These are phyloP conservation scores for Bubo scandiacus DNA, from an alignment of 2,113 vertebrate genomes.

Conservation along the genomic window DNA sequence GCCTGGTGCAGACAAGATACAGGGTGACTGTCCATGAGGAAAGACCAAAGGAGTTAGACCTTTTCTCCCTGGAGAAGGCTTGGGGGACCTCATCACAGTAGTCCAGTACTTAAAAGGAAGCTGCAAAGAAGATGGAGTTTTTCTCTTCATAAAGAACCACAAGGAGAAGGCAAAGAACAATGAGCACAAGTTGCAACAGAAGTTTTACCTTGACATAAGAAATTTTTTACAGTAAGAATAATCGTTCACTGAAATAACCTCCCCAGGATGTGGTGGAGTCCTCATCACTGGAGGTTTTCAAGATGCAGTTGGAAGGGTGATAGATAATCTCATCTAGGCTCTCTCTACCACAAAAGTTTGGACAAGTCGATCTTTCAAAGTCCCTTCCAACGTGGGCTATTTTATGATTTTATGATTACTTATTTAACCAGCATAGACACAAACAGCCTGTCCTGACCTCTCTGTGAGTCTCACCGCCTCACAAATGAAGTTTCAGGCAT, in stretches of 20 bases:
- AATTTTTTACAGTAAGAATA: not conserved
- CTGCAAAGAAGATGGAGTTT: not conserved
- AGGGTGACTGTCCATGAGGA: not conserved
- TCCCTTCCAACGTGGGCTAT: not conserved
- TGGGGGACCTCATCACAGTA: not conserved
- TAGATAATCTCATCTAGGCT: not conserved
- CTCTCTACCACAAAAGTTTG: not conserved
- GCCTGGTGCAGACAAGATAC: not conserved
- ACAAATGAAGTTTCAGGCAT: not conserved
- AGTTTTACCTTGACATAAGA: not conserved
- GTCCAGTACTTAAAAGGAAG: not conserved
- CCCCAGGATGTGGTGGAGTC: fast-evolving
- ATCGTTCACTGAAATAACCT: not conserved
- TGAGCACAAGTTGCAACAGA: not conserved
- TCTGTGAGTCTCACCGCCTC: not conserved
- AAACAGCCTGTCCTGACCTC: not conserved
- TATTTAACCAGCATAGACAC: not conserved
- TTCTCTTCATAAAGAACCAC: not conserved
- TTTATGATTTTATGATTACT: not conserved
- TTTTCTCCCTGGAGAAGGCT: not conserved
- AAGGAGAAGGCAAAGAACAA: not conserved
- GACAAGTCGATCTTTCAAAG: not conserved
- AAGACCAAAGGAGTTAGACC: not conserved
- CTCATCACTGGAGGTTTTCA: not conserved
- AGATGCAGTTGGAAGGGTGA: not conserved